Percentiles rank a stretch among this genome's conserved stretches.
Conservation (phyloP, 2,113 vertebrate species). For the Neotragus pygmaeus region DNA sequence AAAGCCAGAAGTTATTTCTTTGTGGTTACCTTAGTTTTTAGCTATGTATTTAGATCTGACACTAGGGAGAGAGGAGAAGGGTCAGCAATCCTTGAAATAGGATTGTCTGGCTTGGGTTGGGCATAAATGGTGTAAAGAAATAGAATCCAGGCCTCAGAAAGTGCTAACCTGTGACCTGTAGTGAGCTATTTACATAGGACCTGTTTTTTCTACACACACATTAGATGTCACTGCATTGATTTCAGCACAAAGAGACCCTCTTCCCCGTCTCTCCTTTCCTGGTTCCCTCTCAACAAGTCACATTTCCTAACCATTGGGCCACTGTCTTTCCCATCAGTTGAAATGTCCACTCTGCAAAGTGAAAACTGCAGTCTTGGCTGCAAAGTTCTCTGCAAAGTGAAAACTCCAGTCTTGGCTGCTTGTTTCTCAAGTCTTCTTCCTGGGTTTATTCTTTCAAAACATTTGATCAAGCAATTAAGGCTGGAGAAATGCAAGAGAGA, state of each 20-base stretch:
- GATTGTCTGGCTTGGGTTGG: background rate
- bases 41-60: background rate
- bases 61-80: background rate
- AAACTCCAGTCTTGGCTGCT: background rate
- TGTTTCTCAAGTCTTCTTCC: background rate
- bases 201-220: background rate
- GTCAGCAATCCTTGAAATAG: conserved; percentile 17
- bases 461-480: background rate
- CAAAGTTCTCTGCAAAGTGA: background rate
- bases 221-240: background rate
- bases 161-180: background rate
- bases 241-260: background rate
- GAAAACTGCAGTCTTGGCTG: too few species aligned
- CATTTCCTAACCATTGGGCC: background rate
- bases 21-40: conserved; percentile 1
- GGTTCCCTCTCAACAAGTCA: background rate
- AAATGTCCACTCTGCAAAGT: background rate
- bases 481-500: background rate
- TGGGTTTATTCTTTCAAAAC: background rate
- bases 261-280: background rate
- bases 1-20: conserved; percentile 14
- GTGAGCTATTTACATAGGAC: background rate
- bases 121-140: background rate
- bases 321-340: background rate
- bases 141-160: background rate